A percentile compares a stretch with the other conserved stretches of the same genome.
phyloP scores from a whole-genome alignment of 2,888 invertebrate genomes.

The Nomada hirtipes region DNA sequence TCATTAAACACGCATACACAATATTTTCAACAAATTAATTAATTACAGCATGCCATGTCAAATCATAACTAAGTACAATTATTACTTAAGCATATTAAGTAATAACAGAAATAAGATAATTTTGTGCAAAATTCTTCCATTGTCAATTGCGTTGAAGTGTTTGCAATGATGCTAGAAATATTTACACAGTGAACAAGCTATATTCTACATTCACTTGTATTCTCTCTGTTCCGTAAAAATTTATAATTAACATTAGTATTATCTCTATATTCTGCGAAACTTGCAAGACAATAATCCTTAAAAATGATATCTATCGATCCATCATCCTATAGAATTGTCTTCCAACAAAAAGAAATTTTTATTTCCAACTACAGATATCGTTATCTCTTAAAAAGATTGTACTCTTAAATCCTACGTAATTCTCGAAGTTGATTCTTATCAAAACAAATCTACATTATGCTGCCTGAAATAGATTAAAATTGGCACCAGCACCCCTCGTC shows the following conservation, averaged over 20 bases:
- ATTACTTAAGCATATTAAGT: background rate
- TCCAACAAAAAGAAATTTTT: background rate
- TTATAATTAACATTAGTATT: background rate
- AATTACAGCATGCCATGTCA: slow-evolving; percentile 40
- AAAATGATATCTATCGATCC: background rate
- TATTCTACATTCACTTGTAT: background rate
- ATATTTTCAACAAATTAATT: background rate
- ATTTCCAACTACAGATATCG: background rate
- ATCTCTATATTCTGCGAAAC: background rate
- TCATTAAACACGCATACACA: background rate
- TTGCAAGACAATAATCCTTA: too few relatives aligned
- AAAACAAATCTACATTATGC: slow-evolving; percentile 42
- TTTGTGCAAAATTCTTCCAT: too few relatives aligned
- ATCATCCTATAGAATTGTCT: background rate
- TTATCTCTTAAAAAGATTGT: background rate
- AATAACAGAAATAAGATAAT: background rate
- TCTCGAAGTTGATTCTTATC: slow-evolving; percentile 9
- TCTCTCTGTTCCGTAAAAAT: background rate
- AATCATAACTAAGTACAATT: background rate
- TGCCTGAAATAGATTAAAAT: slow-evolving; percentile 31
- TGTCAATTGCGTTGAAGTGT: too few relatives aligned
- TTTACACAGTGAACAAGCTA: background rate
- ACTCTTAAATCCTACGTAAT: slow-evolving; percentile 7
- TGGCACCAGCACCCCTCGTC: slow-evolving; percentile 60
- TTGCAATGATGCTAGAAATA: too few relatives aligned